A percentile compares a stretch with the other conserved stretches of the same genome.
phyloP scores from a whole-genome alignment of 2,113 vertebrate genomes.

The Vulpes lagopus region DNA sequence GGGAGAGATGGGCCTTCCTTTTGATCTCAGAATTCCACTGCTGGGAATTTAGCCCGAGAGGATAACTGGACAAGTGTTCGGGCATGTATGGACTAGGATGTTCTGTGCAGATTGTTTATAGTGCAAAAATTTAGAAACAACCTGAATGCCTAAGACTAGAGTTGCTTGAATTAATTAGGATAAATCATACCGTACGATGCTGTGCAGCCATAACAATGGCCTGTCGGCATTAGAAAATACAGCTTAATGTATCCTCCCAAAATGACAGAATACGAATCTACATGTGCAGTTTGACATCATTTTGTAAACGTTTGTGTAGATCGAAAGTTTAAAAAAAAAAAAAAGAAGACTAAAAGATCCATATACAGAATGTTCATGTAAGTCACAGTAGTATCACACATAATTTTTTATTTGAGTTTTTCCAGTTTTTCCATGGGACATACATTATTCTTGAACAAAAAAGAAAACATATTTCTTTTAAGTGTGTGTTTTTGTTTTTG shows the following conservation, averaged over 20 bases:
- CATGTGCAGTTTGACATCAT: not conserved
- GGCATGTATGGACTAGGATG: not conserved
- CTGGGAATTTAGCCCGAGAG: not conserved
- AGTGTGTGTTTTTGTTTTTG: not conserved
- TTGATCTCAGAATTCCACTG: not conserved
- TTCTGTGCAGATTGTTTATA: not conserved
- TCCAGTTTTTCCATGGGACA: constrained; percentile 20
- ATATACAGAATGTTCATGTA: not conserved
- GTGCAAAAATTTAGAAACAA: not conserved
- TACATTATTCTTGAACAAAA: not conserved
- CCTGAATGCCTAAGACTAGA: not conserved
- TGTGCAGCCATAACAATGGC: not conserved
- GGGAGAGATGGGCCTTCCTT: not conserved
- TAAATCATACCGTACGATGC: fast-evolving
- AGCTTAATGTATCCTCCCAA: not conserved
- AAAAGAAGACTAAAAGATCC: not conserved
- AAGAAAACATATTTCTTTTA: not conserved
- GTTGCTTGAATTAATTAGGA: not conserved
- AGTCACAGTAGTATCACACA: not conserved
- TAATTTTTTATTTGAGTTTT: not conserved
- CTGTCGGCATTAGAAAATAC: not conserved
- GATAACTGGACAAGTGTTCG: not conserved
- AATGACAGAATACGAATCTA: not conserved
- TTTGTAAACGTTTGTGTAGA: not conserved
- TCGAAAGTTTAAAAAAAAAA: not conserved